phyloP scores from a whole-genome alignment of 2,888 invertebrate genomes.

The Philereme transversata region DNA sequence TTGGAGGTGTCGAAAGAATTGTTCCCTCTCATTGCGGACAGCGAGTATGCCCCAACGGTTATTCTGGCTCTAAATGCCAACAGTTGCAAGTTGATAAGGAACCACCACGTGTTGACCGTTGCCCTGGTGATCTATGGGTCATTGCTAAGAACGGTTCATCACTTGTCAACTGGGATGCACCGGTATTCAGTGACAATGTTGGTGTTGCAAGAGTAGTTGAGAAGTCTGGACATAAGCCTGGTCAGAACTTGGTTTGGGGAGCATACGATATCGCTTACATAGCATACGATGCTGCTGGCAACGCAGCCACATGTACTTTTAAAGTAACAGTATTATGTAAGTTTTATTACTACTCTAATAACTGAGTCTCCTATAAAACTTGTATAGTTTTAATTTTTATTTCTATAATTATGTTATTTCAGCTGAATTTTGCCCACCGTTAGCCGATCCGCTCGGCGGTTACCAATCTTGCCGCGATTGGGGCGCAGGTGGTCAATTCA shows the following conservation, averaged over 20 bases:
- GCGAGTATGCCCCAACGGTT: slow-evolving; percentile 94
- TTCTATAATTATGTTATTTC: slow-evolving; percentile 21
- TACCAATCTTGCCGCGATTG: slow-evolving; percentile 96
- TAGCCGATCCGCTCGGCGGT: slow-evolving; percentile 96
- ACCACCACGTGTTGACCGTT: slow-evolving; percentile 93
- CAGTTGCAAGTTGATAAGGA: slow-evolving; percentile 93
- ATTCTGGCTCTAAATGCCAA: slow-evolving; percentile 93
- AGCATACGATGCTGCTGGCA: slow-evolving; percentile 96
- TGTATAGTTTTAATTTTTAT: background rate
- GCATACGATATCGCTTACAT: slow-evolving; percentile 96
- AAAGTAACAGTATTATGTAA: slow-evolving; percentile 94
- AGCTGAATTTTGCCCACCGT: slow-evolving; percentile 96
- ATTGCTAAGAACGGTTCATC: slow-evolving; percentile 96
- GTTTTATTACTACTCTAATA: slow-evolving; percentile 50
- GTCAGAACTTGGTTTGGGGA: slow-evolving; percentile 95
- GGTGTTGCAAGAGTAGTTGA: slow-evolving; percentile 91
- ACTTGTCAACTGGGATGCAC: slow-evolving; percentile 95
- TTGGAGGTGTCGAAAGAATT: slow-evolving; percentile 95
- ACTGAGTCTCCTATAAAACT: background rate
- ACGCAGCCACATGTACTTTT: slow-evolving; percentile 95
- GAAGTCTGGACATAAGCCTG: slow-evolving; percentile 93
- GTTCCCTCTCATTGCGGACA: slow-evolving; percentile 97
- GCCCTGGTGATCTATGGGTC: slow-evolving; percentile 97
- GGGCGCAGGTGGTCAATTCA: slow-evolving; percentile 98
- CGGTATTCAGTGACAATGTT: slow-evolving; percentile 95